Evolutionary conservation across 2,888 invertebrate genomes (phyloP).

Genomic region (Drosophila mercatorum): DNA sequence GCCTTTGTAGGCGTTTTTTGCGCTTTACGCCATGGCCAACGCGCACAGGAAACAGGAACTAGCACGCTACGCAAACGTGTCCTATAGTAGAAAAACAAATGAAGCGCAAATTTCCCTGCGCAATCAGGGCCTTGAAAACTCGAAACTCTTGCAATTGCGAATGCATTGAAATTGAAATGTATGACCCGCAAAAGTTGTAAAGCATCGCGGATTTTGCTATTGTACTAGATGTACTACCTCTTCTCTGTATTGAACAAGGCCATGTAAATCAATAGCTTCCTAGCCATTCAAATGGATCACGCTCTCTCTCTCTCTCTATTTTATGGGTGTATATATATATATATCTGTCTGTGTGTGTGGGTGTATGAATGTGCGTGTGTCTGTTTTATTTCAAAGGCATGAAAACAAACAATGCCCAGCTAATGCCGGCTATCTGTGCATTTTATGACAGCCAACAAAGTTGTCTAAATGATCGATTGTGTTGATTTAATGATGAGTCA

Average conservation of each 20-base stretch:
- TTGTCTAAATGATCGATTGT: conserved; percentile 43
- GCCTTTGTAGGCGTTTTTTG: conserved; percentile 32
- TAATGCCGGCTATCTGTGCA: conserved; percentile 28
- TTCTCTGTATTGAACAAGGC: conserved; percentile 56
- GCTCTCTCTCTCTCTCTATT: neutral
- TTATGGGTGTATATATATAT: conserved; percentile 4
- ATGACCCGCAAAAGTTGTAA: conserved; percentile 49
- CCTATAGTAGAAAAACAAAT: conserved; percentile 40
- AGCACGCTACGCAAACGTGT: conserved; percentile 25
- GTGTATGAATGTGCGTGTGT: neutral
- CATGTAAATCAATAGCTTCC: conserved; percentile 59
- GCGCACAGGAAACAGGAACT: conserved; percentile 29
- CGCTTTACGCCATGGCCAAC: conserved; percentile 11
- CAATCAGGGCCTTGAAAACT: conserved; percentile 30
- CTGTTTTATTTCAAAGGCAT: conserved; percentile 7
- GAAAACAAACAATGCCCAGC: conserved; percentile 37
- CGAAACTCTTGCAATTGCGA: conserved; percentile 13
- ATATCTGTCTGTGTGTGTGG: neutral
- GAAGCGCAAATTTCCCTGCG: conserved; percentile 39
- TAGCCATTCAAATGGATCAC: conserved; percentile 23
- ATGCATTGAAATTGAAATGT: conserved; percentile 65
- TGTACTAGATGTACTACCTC: conserved; percentile 36
- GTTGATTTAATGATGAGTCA: conserved; percentile 32
- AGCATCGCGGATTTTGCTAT: conserved; percentile 63
- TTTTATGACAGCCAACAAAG: conserved; percentile 13